Base-by-base conservation (phyloP, 1,140 invertebrate genomes). In the Sycophila sp. region DNA sequence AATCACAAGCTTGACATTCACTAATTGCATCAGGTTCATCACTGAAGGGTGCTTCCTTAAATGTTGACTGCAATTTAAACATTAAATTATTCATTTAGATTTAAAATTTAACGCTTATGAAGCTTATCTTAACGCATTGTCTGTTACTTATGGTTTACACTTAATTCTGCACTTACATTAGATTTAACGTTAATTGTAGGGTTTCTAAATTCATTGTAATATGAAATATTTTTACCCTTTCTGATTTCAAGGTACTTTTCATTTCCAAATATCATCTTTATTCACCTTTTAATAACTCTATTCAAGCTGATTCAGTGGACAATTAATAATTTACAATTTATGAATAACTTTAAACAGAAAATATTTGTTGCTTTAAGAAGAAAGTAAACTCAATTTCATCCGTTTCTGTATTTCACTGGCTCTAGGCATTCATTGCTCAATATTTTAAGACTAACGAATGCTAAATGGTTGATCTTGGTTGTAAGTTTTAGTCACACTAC, bases 31-130 rank as follows among this genome's bases (percentile, higher is more conserved):
- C 90, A 38, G 91, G 88, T 75, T 99, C 97, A 81, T 94, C 91
- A 76, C 92, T 93, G 85, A 94, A 98, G 11, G 96, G 96, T 15
- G 97, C 97, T 76, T 94, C 91, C 68, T 88, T 89, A 77, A 90
- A 91, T 71, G 94, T 90, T 13, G 93, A 93, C 93, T 94, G 86
- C 34, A 92, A 91, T 71, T 78, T 55, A 76, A 36, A 55, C 11
- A 15, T 36, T 11, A 10, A n/a, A 5, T 66, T 71, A 73, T n/a
- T n/a, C n/a, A n/a, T n/a, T n/a, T n/a, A n/a, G n/a, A n/a, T n/a
- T n/a, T n/a, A n/a, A n/a, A n/a, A n/a, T n/a, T n/a, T n/a, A n/a
- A n/a, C n/a, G n/a, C n/a, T n/a, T n/a, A n/a, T n/a, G n/a, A n/a
- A n/a, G n/a, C n/a, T n/a, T n/a, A n/a, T n/a, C n/a, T n/a, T n/a